Base-by-base conservation (phyloP, 2,113 vertebrate genomes). In the Vulpes ferrilata region DNA sequence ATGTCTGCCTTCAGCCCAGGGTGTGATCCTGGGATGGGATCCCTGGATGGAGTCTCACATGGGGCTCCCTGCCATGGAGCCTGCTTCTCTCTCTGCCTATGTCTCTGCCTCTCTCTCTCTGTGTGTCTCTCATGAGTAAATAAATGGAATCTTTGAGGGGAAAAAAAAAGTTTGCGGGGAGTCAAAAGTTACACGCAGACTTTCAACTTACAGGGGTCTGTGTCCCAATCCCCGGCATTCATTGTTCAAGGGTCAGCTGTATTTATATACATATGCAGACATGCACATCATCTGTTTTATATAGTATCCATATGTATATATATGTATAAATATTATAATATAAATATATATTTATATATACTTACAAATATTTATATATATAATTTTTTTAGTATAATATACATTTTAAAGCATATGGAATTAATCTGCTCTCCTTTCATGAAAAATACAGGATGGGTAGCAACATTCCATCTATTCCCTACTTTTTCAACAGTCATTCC, bases 401-500 rank as follows among this genome's bases (percentile, higher is more conserved):
- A 73, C 19, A 69, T 76, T 74, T 96, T 51, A 96, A 85, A 85
- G n/a, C 30, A 78, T 23, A 55, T 73, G 51, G 53, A 91, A 96
- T 85, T 90, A 71, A 83, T 35, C 43, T 93, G 78, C 11, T 82
- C 76, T 12, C 69, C 4, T 82, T 90, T 78, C 25, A 2, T 7
- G 78, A 85, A 91, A 86, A 88, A 89, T 53, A 85, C 27, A 74
- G 60, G 74, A 32, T 73, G n/a, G 48, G 60, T 3, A 53, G 78
- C 53, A 79, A 69, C 78, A 93, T 95, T 95, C 89, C 1, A 15
- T 81, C 22, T 25, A 23, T 73, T 92, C 10, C 35, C 53, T 51
- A 69, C 83, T 76, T 95, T 95, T 95, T 92, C 74, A 96, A 90
- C 12, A 4, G 95, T 96, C 90, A 88, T 97, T 95, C 91, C 90